phyloP scores from a whole-genome alignment of 30 jellyfish, hydroid and myxozoan genomes.

The Rhopilema esculentum region DNA sequence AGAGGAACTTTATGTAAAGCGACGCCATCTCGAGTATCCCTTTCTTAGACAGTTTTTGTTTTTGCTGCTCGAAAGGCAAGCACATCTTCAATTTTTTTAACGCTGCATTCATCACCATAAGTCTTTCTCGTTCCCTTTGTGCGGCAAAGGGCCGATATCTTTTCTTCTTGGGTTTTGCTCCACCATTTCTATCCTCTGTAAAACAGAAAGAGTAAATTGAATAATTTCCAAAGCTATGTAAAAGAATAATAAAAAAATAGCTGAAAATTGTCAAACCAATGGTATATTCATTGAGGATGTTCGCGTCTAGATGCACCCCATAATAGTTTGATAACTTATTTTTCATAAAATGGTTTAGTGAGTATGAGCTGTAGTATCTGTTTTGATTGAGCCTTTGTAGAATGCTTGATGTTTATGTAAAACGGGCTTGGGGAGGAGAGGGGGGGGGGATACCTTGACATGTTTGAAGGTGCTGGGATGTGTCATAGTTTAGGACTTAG shows the following conservation, averaged over 20 bases:
- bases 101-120: constrained; percentile 61
- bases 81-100: constrained; percentile 24
- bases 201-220: not conserved
- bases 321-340: no score
- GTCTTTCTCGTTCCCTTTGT: constrained; percentile 57
- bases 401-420: no score
- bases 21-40: constrained; percentile 40
- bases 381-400: no score
- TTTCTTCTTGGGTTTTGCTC: constrained; percentile 38
- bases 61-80: constrained; percentile 34
- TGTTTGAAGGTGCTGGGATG: no score
- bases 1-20: constrained; percentile 47
- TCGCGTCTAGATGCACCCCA: no score
- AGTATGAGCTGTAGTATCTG: no score
- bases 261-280: not conserved
- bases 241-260: not conserved
- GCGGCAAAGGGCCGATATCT: constrained; percentile 76
- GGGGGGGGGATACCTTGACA: no score
- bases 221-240: no score
- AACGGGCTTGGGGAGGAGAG: no score
- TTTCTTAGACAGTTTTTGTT: constrained; percentile 59
- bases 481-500: no score
- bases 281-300: no score
- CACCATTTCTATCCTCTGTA: not conserved
- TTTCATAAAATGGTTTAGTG: no score